Evolutionary conservation across 2,888 invertebrate genomes (phyloP), one percentile per base, ranked within the genome.

Genomic region (Rotaria socialis): DNA sequence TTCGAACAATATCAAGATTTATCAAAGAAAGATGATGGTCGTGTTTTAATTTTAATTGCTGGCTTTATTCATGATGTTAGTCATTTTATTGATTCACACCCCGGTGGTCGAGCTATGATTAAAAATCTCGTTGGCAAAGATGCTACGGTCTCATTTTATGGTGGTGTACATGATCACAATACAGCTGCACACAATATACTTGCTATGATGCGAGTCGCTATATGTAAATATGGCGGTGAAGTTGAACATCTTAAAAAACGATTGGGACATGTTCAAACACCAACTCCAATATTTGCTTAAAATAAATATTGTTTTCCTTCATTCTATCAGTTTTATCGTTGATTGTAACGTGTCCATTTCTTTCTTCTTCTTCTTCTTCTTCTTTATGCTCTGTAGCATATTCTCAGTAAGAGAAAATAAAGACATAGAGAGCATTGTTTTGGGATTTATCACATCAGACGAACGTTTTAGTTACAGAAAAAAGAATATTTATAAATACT

Each of bases 61-160:
- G 67, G 67, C 35, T 67, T 67, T 67, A 67, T 67, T 67, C 67
- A 67, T 67, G 67, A 67, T 67, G 67, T 35, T 35, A 35, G 67
- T 35, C 27, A 35, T 67, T 67, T 41, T 19, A 67, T 67, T 67
- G 67, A 67, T 67, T 67, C 35, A 19, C 67, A 67, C 35, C 35
- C 67, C 19, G 35, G 67, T 67, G 35, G 35, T 19, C 67, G 67
- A 67, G 35, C 35, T 67, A 3, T 67, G 8, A 67, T 67, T 27
- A 27, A 27, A 67, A 67, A 35, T 35, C 35, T 35, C 8, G 6
- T 67, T 67, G 67, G 35, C 35, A 67, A 67, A 67, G 67, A 67
- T 67, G 67, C 35, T 4, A 67, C 67, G 19, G 67, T 67, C 7
- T 16, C 35, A 19, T 67, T 67, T 19, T 67, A 67, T 67, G 67